Evolutionary conservation across 1,140 invertebrate genomes (phyloP).

Genomic region (Drosophila sproati): DNA sequence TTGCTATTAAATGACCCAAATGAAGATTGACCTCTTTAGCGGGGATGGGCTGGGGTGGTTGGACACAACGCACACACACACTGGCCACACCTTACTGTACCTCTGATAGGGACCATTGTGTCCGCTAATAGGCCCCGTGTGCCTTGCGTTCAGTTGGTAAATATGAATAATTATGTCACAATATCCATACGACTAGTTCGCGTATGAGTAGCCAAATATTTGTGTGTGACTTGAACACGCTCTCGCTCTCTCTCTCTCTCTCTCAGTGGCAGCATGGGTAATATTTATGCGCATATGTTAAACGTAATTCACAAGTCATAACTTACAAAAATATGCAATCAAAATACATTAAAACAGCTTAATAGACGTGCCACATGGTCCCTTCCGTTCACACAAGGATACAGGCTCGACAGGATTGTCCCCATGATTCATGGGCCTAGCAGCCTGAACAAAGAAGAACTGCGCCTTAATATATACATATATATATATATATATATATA

Average conservation of each 20-base stretch:
- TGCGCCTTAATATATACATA: slow-evolving; percentile 2
- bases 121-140: slow-evolving; percentile 7
- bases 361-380: slow-evolving; percentile 42
- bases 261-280: background rate
- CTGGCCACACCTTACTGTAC: background rate
- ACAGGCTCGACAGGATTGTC: background rate
- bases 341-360: slow-evolving; percentile 48
- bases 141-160: slow-evolving; percentile 1
- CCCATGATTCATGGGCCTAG: slow-evolving; percentile 13
- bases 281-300: slow-evolving; percentile 54
- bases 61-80: too few species aligned
- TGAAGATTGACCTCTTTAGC: slow-evolving; percentile 30
- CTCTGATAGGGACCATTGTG: background rate
- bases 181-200: slow-evolving; percentile 18
- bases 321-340: slow-evolving; percentile 53
- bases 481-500: background rate
- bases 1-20: slow-evolving; percentile 23
- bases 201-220: slow-evolving; percentile 24
- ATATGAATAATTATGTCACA: slow-evolving; percentile 38
- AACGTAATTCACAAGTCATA: slow-evolving; percentile 35
- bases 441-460: background rate
- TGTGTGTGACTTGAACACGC: slow-evolving; percentile 28
- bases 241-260: background rate
- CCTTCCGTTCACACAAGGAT: background rate
- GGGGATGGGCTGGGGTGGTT: too few species aligned